Evolutionary conservation across 2,113 vertebrate genomes (phyloP).

Genomic region (Oriolus oriolus): DNA sequence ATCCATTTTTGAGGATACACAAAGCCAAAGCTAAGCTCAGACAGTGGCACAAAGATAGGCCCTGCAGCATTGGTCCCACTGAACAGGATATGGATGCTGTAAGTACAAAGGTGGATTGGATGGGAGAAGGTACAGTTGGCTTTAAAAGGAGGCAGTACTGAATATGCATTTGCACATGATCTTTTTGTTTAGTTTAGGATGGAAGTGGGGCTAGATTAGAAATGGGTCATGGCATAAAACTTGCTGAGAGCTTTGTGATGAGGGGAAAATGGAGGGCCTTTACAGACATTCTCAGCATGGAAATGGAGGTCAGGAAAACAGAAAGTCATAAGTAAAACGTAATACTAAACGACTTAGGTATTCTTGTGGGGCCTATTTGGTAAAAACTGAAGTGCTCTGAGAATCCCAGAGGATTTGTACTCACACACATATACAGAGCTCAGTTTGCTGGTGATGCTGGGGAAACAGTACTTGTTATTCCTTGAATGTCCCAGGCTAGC

Average conservation of each 20-base stretch:
- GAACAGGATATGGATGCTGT: not conserved
- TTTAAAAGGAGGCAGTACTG: not conserved
- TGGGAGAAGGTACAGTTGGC: not conserved
- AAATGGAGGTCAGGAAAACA: not conserved
- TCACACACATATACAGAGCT: not conserved
- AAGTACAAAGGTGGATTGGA: not conserved
- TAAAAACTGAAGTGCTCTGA: not conserved
- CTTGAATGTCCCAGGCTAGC: not conserved
- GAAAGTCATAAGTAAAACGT: not conserved
- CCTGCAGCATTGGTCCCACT: not conserved
- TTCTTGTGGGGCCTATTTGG: not conserved
- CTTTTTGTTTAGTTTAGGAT: not conserved
- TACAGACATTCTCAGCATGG: not conserved
- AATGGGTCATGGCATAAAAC: not conserved
- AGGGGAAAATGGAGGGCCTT: not conserved
- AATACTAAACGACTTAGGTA: not conserved
- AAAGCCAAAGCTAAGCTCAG: not conserved
- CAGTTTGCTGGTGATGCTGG: not conserved
- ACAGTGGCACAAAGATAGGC: not conserved
- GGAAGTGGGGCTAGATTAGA: not conserved
- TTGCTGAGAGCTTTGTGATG: not conserved
- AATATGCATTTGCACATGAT: not conserved
- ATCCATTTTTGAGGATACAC: not conserved
- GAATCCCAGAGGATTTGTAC: not conserved
- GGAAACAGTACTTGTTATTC: not conserved